phyloP scores from a whole-genome alignment of 2,888 invertebrate genomes.

The Phania funesta region DNA sequence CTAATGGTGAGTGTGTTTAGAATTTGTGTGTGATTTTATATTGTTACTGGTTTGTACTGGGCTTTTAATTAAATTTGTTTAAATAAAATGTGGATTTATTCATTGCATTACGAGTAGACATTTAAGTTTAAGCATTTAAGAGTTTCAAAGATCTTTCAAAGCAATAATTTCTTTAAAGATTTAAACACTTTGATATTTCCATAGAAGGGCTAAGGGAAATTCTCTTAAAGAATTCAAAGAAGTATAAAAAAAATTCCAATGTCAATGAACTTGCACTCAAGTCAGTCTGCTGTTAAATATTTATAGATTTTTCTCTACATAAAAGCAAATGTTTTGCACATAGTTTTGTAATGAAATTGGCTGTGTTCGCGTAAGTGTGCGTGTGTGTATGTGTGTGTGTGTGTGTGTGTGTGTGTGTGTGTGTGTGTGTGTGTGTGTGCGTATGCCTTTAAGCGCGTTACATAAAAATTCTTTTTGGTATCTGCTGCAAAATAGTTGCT shows the following conservation, averaged over 20 bases:
- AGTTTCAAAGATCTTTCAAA: background rate
- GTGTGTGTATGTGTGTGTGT: background rate
- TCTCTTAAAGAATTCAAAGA: background rate
- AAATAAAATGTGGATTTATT: background rate
- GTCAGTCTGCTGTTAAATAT: slow-evolving; percentile 3
- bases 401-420: background rate
- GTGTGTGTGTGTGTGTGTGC: background rate
- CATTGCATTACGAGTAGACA: background rate
- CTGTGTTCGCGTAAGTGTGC: too few species aligned
- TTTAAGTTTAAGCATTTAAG: background rate
- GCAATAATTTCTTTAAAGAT: background rate
- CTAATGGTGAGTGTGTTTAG: slow-evolving; percentile 82
- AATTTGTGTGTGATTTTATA: background rate
- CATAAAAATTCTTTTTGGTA: background rate
- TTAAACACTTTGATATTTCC: background rate
- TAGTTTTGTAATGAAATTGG: background rate
- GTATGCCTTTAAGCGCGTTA: background rate
- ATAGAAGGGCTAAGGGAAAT: background rate
- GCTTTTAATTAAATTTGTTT: background rate
- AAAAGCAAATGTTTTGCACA: background rate
- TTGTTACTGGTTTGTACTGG: background rate
- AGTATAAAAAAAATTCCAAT: background rate
- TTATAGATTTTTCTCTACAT: background rate
- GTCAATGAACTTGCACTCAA: slow-evolving; percentile 38
- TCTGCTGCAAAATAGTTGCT: background rate